Conservation (phyloP, 2,888 invertebrate genomes). For the Melanophora roralis region DNA sequence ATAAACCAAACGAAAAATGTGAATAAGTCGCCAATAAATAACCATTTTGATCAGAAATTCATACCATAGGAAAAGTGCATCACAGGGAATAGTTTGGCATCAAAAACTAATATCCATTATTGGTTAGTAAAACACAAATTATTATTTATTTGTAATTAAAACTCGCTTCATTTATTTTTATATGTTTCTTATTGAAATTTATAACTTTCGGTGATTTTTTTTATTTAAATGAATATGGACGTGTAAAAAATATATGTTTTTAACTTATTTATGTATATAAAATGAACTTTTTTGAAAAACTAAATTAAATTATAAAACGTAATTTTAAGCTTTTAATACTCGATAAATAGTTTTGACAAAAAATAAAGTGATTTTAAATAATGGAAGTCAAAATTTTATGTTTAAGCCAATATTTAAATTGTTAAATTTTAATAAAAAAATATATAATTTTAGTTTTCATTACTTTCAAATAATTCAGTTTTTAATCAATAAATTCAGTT, state of each 20-base stretch:
- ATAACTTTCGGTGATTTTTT: too few species aligned
- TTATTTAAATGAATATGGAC: too few species aligned
- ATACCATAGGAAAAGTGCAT: too few species aligned
- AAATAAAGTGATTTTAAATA: conserved; percentile 8
- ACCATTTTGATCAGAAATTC: too few species aligned
- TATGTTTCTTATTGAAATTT: too few species aligned
- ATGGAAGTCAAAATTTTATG: conserved; percentile 12
- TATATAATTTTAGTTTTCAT: background rate
- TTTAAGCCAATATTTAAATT: background rate
- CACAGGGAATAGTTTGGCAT: too few species aligned
- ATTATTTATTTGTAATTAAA: too few species aligned
- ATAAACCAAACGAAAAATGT: too few species aligned
- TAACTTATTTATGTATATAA: background rate
- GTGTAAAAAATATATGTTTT: background rate
- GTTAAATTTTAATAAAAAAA: background rate
- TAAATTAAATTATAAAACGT: background rate
- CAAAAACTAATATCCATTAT: too few species aligned
- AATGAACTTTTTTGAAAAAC: background rate
- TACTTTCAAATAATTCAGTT: background rate
- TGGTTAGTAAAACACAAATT: too few species aligned
- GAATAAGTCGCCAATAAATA: too few species aligned
- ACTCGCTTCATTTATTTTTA: too few species aligned
- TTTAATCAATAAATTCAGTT: background rate
- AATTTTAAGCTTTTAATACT: background rate
- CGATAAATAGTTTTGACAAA: conserved; percentile 12